Percentiles rank a stretch among this genome's conserved stretches.
Evolutionary conservation across 2,888 invertebrate species (phyloP).

Genomic region (Keiferia lycopersicella): DNA sequence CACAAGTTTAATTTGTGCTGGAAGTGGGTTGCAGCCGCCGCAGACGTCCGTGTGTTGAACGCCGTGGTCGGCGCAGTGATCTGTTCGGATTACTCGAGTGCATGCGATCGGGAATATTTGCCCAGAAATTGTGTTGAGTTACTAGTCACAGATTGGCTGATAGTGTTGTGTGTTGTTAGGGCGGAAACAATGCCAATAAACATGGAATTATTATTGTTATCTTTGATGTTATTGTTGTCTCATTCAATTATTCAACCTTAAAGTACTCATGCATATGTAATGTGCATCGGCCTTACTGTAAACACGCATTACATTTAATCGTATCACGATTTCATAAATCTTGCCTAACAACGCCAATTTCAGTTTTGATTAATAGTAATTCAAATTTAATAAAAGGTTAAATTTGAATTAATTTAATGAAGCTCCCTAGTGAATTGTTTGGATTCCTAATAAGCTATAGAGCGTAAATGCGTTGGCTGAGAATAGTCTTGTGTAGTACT

Average conservation of each 20-base stretch:
- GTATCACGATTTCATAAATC: slow-evolving; percentile 18
- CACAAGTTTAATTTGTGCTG: slow-evolving; percentile 28
- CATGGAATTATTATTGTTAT: slow-evolving; percentile 39
- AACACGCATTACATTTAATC: slow-evolving; percentile 34
- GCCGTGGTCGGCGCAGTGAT: slow-evolving; percentile 30
- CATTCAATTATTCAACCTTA: slow-evolving; percentile 39
- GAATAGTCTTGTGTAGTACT: slow-evolving; percentile 47
- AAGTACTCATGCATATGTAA: slow-evolving; percentile 41
- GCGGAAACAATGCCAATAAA: slow-evolving; percentile 9
- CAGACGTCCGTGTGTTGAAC: slow-evolving; percentile 39
- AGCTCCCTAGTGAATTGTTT: background rate
- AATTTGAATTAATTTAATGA: background rate
- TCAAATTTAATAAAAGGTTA: no score
- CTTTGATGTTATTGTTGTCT: slow-evolving; percentile 41
- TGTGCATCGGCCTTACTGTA: slow-evolving; percentile 36
- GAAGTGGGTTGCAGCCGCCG: slow-evolving; percentile 46
- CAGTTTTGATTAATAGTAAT: background rate
- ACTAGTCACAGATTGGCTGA: slow-evolving; percentile 29
- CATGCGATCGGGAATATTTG: slow-evolving; percentile 31
- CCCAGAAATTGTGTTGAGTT: slow-evolving; percentile 60
- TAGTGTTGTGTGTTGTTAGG: slow-evolving; percentile 19
- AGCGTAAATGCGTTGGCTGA: slow-evolving; percentile 40
- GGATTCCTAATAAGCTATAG: slow-evolving; percentile 26
- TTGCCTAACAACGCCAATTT: background rate
- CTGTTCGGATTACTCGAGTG: slow-evolving; percentile 35